These are phyloP conservation scores for Tetrax tetrax DNA, from an alignment of 2,113 vertebrate species.

Conservation along the genomic window DNA sequence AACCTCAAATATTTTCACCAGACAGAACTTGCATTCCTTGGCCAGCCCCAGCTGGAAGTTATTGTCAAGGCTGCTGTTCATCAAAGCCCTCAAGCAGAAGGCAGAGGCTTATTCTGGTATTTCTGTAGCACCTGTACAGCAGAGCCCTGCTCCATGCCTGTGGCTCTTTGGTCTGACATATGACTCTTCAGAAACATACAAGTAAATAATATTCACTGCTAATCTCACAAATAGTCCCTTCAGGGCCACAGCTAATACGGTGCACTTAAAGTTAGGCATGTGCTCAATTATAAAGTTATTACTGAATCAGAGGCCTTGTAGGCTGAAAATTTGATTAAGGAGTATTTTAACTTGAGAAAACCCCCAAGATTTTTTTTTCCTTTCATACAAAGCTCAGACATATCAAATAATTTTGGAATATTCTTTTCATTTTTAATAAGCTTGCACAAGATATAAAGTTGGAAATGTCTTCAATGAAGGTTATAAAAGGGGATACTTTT, in stretches of 20 bases:
- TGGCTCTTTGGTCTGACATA: background rate
- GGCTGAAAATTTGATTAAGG: conserved; percentile 41
- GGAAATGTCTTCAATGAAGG: conserved; percentile 40
- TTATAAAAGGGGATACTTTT: conserved; percentile 4
- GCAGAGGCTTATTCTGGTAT: background rate
- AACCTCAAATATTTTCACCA: conserved; percentile 56
- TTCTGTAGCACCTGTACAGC: conserved; percentile 34
- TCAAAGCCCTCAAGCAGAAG: conserved; percentile 4
- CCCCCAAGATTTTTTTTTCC: background rate
- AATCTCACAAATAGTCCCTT: conserved; percentile 38
- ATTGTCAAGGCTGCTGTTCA: conserved; percentile 18
- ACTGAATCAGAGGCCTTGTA: conserved; percentile 2
- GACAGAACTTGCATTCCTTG: conserved; percentile 19
- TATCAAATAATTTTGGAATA: conserved; percentile 49
- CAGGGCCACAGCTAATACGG: background rate
- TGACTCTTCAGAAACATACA: background rate
- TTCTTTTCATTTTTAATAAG: conserved; percentile 54
- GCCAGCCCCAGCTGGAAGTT: conserved; percentile 39
- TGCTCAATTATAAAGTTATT: conserved; percentile 42
- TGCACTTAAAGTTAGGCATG: conserved; percentile 24
- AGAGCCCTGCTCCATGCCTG: background rate
- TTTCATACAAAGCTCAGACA: background rate
- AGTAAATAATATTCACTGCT: background rate
- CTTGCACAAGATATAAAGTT: conserved; percentile 2
- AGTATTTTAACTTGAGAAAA: conserved; percentile 36